Percentiles rank a stretch among this genome's conserved stretches.
phyloP scores from a whole-genome alignment of 2,888 invertebrate genomes.

The Coleophora deauratella region DNA sequence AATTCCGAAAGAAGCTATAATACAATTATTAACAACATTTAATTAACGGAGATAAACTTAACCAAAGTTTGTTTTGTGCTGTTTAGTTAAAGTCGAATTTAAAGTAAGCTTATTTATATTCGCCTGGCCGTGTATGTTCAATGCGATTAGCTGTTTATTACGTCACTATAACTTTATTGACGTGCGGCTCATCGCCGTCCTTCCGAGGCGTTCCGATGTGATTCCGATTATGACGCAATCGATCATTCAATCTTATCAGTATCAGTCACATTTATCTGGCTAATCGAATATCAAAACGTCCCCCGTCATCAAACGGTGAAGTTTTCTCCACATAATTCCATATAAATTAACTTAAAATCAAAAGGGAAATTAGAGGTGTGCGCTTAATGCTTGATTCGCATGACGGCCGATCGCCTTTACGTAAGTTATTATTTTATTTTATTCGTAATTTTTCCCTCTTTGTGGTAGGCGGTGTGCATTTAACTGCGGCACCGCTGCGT shows the following conservation, averaged over 20 bases:
- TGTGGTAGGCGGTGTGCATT: constrained; percentile 53
- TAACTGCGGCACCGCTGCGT: constrained; percentile 25
- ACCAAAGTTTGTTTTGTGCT: no score
- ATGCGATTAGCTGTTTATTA: no score
- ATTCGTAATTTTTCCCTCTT: constrained; percentile 40
- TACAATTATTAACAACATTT: no score
- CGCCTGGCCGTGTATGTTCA: no score
- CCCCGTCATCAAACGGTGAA: constrained; percentile 31
- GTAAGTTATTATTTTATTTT: constrained; percentile 60
- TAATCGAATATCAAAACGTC: constrained; percentile 59
- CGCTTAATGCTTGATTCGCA: constrained; percentile 67
- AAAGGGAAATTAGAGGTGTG: constrained; percentile 55
- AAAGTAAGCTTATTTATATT: no score
- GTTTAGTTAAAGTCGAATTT: no score
- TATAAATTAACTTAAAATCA: constrained; percentile 72
- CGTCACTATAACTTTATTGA: no score
- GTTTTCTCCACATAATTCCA: constrained; percentile 52
- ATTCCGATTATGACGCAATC: constrained; percentile 43
- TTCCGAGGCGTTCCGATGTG: not conserved
- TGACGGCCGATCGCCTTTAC: constrained; percentile 48
- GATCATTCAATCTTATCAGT: constrained; percentile 48
- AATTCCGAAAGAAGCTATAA: no score
- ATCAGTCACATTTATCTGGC: constrained; percentile 44
- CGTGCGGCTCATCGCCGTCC: not conserved
- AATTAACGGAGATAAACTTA: no score